Evolutionary conservation across 35 echinoderm and acorn worm genomes (phyloP).

Genomic region (Lytechinus variegatus): DNA sequence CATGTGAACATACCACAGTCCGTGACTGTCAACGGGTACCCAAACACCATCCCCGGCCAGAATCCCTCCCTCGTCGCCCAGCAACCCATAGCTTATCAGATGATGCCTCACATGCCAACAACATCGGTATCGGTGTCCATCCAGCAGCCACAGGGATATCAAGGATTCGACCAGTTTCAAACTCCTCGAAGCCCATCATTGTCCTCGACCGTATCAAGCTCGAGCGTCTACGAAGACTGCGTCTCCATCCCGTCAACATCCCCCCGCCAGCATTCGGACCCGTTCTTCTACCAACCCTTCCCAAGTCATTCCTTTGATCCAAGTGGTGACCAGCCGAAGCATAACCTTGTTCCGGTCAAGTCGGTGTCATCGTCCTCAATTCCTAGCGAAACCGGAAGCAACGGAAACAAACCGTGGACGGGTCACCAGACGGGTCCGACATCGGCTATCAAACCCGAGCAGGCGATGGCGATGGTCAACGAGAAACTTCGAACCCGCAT

Average conservation of each 20-base stretch:
- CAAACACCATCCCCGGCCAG: not conserved
- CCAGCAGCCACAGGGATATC: not conserved
- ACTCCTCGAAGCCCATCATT: not conserved
- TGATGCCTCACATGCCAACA: not conserved
- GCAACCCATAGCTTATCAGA: too few species aligned
- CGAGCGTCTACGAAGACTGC: constrained; percentile 41
- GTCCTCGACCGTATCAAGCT: not conserved
- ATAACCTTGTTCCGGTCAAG: not conserved
- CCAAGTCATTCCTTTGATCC: not conserved
- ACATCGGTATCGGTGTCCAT: not conserved
- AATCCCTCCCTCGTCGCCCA: not conserved
- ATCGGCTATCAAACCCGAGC: constrained; percentile 24
- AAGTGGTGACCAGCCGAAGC: not conserved
- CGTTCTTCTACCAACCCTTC: not conserved
- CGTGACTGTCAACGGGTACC: not conserved
- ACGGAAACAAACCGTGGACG: not conserved
- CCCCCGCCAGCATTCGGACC: not conserved
- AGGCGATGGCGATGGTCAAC: constrained; percentile 61
- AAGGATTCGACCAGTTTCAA: not conserved
- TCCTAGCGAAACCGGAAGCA: not conserved
- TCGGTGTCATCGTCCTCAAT: not conserved
- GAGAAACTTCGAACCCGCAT: constrained; percentile 60
- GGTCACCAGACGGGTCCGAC: not conserved
- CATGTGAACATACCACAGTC: not conserved
- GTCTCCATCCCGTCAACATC: not conserved